A percentile compares a stretch with the other conserved stretches of the same genome.
phyloP scores from a whole-genome alignment of 2,113 vertebrate species.

The Gymnorhina tibicen region DNA sequence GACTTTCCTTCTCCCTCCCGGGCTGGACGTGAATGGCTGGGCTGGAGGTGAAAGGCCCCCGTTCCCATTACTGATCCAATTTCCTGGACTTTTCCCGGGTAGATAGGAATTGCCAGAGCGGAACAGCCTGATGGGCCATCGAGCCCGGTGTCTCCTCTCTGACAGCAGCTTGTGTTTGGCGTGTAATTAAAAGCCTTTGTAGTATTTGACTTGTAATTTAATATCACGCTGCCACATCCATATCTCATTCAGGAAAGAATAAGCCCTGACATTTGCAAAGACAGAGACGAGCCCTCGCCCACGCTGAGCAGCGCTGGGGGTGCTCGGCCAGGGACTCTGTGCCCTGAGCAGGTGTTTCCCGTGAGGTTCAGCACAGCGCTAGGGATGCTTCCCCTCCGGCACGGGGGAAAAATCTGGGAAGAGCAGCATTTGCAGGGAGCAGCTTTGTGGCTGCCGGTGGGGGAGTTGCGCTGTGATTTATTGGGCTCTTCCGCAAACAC shows the following conservation, averaged over 20 bases:
- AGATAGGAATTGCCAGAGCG: conserved; percentile 74
- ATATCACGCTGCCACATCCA: not conserved
- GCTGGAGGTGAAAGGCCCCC: conserved; percentile 76
- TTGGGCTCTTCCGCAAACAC: not conserved
- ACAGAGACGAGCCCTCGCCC: not conserved
- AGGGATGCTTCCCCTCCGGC: not conserved
- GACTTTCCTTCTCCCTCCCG: conserved; percentile 46
- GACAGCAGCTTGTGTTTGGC: conserved; percentile 52
- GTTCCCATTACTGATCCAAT: conserved; percentile 81
- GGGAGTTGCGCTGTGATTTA: not conserved
- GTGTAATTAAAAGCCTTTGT: conserved; percentile 61
- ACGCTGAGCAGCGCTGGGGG: fast-evolving
- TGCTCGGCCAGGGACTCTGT: fast-evolving
- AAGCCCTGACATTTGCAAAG: not conserved
- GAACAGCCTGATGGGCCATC: conserved; percentile 73
- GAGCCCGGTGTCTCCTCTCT: conserved; percentile 65
- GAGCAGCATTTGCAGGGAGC: not conserved
- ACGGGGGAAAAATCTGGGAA: not conserved
- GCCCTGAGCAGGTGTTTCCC: fast-evolving
- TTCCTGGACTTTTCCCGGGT: conserved; percentile 70
- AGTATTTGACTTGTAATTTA: conserved; percentile 62
- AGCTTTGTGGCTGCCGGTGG: fast-evolving
- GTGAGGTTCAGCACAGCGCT: fast-evolving
- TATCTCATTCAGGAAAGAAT: conserved; percentile 5
- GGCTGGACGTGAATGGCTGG: conserved; percentile 57